Evolutionary conservation across 2,888 invertebrate species (phyloP).

Genomic region (Choristoneura rosaceana): DNA sequence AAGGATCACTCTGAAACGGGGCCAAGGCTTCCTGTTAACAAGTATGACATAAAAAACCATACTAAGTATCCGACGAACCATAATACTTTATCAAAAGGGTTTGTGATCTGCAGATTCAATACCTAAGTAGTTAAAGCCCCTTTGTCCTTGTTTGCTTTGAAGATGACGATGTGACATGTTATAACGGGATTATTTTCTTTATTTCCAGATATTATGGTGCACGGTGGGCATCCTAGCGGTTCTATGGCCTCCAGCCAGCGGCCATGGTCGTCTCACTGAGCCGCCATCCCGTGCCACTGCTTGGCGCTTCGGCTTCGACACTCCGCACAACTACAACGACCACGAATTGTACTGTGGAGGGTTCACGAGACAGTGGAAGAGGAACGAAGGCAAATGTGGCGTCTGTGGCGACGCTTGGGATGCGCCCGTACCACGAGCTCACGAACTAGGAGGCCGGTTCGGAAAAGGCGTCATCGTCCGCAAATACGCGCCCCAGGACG

Average conservation of each 20-base stretch:
- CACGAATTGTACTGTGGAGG: slow-evolving; percentile 95
- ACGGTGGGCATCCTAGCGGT: slow-evolving; percentile 61
- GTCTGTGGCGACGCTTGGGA: slow-evolving; percentile 96
- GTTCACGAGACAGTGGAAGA: slow-evolving; percentile 92
- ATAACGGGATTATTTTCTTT: slow-evolving; percentile 19
- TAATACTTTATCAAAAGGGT: not conserved
- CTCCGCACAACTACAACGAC: slow-evolving; percentile 95
- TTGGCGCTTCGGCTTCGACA: slow-evolving; percentile 95
- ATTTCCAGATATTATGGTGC: slow-evolving; percentile 75
- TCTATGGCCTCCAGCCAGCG: slow-evolving; percentile 70
- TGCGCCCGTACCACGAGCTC: slow-evolving; percentile 87
- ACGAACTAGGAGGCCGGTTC: slow-evolving; percentile 94
- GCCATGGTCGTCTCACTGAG: slow-evolving; percentile 92
- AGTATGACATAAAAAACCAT: not conserved
- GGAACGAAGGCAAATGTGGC: slow-evolving; percentile 93
- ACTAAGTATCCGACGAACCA: no score
- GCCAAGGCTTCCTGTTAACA: slow-evolving; percentile 17
- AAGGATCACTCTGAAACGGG: not conserved
- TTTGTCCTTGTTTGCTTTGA: not conserved
- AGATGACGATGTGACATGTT: not conserved
- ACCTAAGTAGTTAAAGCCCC: not conserved
- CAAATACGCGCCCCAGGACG: slow-evolving; percentile 89
- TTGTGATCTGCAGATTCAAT: not conserved
- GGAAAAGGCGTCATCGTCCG: slow-evolving; percentile 93
- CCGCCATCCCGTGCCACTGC: slow-evolving; percentile 95